phyloP scores from a whole-genome alignment of 2,797 vertebrate species.

The Monodelphis domestica region DNA sequence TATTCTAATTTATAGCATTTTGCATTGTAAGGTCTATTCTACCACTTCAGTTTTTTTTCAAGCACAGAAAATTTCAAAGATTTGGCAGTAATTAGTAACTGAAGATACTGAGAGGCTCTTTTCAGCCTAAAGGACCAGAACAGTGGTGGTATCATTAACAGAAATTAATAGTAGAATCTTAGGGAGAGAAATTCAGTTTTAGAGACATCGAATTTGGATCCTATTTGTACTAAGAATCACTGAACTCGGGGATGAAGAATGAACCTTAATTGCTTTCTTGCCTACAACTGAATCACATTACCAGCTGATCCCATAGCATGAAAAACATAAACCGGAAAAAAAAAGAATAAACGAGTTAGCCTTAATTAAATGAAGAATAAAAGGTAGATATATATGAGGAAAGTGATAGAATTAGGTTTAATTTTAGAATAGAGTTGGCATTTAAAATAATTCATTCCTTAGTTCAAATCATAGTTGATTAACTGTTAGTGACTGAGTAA shows the following conservation, averaged over 20 bases:
- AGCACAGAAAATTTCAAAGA: neutral
- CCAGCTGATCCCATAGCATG: neutral
- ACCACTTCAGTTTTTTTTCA: neutral
- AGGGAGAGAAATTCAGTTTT: neutral
- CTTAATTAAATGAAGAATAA: neutral
- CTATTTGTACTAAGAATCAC: neutral
- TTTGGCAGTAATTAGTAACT: neutral
- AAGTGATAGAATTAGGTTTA: neutral
- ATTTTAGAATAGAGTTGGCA: neutral
- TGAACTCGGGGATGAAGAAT: neutral
- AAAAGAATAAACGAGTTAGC: neutral
- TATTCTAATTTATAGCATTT: neutral
- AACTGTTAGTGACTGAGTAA: constrained; percentile 8
- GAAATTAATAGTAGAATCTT: neutral
- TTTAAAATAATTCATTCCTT: neutral
- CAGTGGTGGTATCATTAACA: neutral
- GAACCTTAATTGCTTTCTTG: neutral
- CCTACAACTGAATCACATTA: neutral
- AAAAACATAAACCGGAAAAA: neutral
- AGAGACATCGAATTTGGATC: neutral
- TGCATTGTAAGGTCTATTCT: neutral
- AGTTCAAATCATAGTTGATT: neutral
- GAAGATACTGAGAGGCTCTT: neutral
- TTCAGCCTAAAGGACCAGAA: neutral
- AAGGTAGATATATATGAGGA: neutral